Evolutionary conservation across 2,797 vertebrate genomes (phyloP).

Genomic region (Linurgus olivaceus): DNA sequence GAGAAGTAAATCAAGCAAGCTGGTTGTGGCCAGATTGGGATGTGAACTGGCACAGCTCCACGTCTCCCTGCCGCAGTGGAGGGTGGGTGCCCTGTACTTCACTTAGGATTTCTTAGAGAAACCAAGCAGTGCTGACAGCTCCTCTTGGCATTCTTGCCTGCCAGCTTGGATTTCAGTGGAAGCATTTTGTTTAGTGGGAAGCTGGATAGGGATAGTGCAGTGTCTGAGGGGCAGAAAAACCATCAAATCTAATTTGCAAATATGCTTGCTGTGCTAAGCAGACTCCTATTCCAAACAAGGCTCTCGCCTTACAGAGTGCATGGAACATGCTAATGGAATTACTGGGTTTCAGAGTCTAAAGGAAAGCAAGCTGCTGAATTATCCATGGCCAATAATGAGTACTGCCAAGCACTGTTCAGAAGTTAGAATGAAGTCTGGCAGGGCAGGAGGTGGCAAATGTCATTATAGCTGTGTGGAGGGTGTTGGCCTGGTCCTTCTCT

Average conservation of each 20-base stretch:
- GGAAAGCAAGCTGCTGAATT: not conserved
- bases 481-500: not conserved
- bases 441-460: not conserved
- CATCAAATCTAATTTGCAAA: not conserved
- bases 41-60: not conserved
- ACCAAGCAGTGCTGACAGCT: not conserved
- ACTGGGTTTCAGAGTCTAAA: not conserved
- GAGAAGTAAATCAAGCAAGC: not conserved
- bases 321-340: not conserved
- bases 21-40: not conserved
- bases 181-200: not conserved
- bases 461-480: not conserved
- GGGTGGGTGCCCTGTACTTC: not conserved
- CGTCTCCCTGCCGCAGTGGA: not conserved
- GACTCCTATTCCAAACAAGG: not conserved
- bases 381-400: not conserved
- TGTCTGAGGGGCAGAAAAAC: not conserved
- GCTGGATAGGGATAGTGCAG: not conserved
- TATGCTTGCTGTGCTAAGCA: rapidly evolving
- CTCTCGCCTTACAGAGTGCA: rapidly evolving
- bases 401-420: not conserved
- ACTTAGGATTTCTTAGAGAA: not conserved
- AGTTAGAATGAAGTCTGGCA: not conserved
- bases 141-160: not conserved
- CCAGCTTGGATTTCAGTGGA: not conserved